Base-by-base conservation (phyloP, 2,888 invertebrate genomes). In the Eretmocerus hayati region DNA sequence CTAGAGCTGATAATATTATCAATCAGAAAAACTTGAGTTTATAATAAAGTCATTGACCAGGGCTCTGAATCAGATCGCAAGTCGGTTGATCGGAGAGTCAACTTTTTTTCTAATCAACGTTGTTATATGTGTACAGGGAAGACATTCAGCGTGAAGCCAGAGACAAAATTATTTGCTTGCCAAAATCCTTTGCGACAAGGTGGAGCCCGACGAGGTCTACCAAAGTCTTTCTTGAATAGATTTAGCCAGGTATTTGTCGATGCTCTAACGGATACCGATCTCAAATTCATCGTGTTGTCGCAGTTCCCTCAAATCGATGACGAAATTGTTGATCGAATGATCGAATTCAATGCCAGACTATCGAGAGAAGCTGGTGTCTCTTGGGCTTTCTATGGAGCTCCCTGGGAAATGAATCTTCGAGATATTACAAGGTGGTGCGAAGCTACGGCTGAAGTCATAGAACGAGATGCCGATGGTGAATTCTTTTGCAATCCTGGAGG, bases 161-260 rank as follows among this genome's bases (percentile, higher is more conserved):
- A 81, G 58, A 95, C 95, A 0, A 82, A 88, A 58, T 79, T 99
- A 42, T 99, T 99, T 71, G 99, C 90, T 1, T 96, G 96, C 63
- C 99, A 99, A 73, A 99, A 99, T 77, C 99, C 99, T 0, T 74
- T 91, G 33, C 83, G 84, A 61, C 93, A 99, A 75, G 99, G 99
- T 9, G 97, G 97, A 0, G 94, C 91, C 0, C 79, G 99, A 54
- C 84, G 96, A 70, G 96, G 97, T 1, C 75, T 99, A 22, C 99
- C 99, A 0, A 83, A 90, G 62, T 97, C 97, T 0, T 99, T 99
- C 70, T 76, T 99, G 1, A 99, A 99, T 72, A 81, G 99, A 61
- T 99, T 99, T 65, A 94, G 92, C 4, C 92, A 92, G 77, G 81
- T 83, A 4, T 81, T 76, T 59, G 68, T 83, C 21, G 78, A 81